Evolutionary conservation across 2,113 vertebrate genomes (phyloP).

Genomic region (Ciconia maguari): DNA sequence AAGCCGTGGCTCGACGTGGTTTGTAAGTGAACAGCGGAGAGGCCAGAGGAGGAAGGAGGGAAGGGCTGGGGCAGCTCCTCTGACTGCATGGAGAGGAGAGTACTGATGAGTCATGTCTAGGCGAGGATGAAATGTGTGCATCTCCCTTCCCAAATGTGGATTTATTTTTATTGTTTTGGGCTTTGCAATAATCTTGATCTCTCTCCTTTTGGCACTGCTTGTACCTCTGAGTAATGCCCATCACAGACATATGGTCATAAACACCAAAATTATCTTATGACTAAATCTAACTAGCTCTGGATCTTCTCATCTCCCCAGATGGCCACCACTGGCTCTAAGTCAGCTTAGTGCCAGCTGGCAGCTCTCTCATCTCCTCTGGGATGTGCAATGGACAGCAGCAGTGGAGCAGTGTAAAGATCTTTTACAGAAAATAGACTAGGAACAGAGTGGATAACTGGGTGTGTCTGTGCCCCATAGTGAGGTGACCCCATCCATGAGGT

Average conservation of each 20-base stretch:
- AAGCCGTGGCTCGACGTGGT: accelerated
- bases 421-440: neutral
- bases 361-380: neutral
- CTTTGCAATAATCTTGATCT: neutral
- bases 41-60: neutral
- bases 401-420: neutral
- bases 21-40: neutral
- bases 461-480: neutral
- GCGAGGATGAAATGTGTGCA: neutral
- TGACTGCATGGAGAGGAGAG: neutral
- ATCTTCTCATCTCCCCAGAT: neutral
- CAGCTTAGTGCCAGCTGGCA: neutral
- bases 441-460: neutral
- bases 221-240: constrained; percentile 21
- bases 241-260: neutral
- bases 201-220: neutral
- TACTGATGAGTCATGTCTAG: constrained; percentile 13
- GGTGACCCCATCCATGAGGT: neutral
- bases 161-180: constrained; percentile 6
- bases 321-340: neutral
- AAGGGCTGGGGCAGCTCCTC: neutral
- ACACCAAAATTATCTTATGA: constrained; percentile 9
- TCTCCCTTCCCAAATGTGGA: neutral
- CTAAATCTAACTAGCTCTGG: neutral
- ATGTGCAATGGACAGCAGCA: neutral